Conservation (phyloP, 2,888 invertebrate genomes). For the Eilema caniola region DNA sequence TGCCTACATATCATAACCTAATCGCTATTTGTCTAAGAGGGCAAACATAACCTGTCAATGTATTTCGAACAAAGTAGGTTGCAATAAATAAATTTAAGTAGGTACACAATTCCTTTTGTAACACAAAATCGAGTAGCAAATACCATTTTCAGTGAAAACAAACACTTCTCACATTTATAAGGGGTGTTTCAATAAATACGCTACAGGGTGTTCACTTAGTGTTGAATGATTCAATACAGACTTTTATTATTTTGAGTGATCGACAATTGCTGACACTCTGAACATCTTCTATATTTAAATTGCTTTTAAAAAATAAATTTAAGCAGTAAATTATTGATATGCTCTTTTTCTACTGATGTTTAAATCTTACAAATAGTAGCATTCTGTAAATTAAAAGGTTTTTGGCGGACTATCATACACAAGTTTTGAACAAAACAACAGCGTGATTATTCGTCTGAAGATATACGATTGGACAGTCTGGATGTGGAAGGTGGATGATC, state of each 20-base stretch:
- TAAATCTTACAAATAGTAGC: too few species aligned
- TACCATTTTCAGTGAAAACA: conserved; percentile 10
- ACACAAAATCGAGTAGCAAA: conserved; percentile 6
- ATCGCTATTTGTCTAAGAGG: too few species aligned
- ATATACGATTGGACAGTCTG: too few species aligned
- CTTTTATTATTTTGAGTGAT: conserved; percentile 56
- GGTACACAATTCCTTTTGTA: neutral
- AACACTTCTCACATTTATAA: conserved; percentile 10
- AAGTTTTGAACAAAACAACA: too few species aligned
- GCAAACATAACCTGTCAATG: neutral
- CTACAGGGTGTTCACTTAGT: conserved; percentile 23
- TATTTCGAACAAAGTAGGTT: neutral
- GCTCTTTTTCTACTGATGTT: neutral
- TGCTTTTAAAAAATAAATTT: conserved; percentile 1
- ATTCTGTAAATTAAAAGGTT: too few species aligned
- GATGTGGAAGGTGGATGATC: too few species aligned
- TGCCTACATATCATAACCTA: too few species aligned
- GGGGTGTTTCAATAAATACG: conserved; percentile 16
- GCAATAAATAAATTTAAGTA: neutral
- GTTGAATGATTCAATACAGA: conserved; percentile 50
- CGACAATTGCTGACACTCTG: conserved; percentile 36
- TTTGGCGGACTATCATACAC: too few species aligned
- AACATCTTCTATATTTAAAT: conserved; percentile 32
- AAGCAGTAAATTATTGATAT: neutral
- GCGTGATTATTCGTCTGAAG: too few species aligned